phyloP scores from a whole-genome alignment of 2,888 invertebrate species.

The Schizotus pectinicornis region DNA sequence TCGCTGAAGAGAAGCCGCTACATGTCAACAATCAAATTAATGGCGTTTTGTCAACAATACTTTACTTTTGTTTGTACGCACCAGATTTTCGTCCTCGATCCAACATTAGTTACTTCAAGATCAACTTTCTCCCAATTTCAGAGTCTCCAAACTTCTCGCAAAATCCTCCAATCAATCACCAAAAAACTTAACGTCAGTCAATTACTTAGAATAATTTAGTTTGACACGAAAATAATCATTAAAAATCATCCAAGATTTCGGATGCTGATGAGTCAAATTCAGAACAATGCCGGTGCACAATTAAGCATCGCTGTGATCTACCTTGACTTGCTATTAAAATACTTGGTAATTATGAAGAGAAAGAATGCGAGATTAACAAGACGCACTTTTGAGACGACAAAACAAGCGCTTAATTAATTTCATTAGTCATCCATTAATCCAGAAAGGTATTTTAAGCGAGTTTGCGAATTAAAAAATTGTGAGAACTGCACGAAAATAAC shows the following conservation, averaged over 20 bases:
- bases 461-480: conserved; percentile 15
- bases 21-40: conserved; percentile 21
- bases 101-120: background rate
- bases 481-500: conserved; percentile 5
- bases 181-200: background rate
- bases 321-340: too few relatives aligned
- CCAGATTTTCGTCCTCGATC: background rate
- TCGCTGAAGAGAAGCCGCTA: conserved; percentile 10
- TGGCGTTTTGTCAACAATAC: background rate
- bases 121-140: background rate
- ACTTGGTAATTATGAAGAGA: background rate
- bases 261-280: too few relatives aligned
- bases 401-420: conserved; percentile 16
- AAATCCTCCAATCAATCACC: background rate
- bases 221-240: background rate
- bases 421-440: background rate
- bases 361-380: conserved; percentile 15
- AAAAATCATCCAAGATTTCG: background rate
- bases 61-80: conserved; percentile 10
- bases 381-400: conserved; percentile 1
- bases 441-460: too few relatives aligned
- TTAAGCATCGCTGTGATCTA: background rate
- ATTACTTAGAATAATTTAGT: background rate
- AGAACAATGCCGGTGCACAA: background rate
- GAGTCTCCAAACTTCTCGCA: background rate